Base-by-base conservation (phyloP, 2,797 vertebrate genomes). In the Cyclura pinguis region DNA sequence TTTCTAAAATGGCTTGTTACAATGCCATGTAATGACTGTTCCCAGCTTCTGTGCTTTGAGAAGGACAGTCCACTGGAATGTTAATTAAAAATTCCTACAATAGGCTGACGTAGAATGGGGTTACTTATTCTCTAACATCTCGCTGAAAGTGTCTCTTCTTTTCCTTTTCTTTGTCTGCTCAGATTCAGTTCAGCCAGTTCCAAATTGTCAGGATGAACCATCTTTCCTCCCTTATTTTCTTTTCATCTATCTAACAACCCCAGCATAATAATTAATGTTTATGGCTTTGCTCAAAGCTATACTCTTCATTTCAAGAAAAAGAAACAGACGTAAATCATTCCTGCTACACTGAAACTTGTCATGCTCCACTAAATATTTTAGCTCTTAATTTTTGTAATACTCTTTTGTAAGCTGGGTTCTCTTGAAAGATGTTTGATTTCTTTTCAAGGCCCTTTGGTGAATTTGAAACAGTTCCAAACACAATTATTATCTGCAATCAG, bases 211-310 rank as follows among this genome's bases (percentile, higher is more conserved):
- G 76, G 32, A 81, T 88, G 81, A 92, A 55, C 3, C 42, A 2
- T 0, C 73, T 95, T 91, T 89, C 59, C 59, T 81, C 86, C 57
- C 2, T 88, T 92, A 77, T 93, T 94, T 93, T 91, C 57, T 88
- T 62, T 87, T 88, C 32, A 84, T 91, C 92, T 91, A 1, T n/a
- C n/a, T 82, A 77, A 87, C 78, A 92, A 92, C 3, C 9, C 24
- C 84, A 80, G 73, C 88, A 74, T 38, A 62, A 69, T 88, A 92
- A 94, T 91, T 92, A 88, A 32, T 77, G 13, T 89, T 93, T 92
- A 90, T 35, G 14, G 69, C 59, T 6, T 74, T 80, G 72, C 35
- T 90, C 27, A 29, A 86, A 16, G 42, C 38, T 5, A 77, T 89
- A 81, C 93, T 81, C 88, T 88, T 80, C 50, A 87, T 90, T 92